These are phyloP conservation scores for Psittacula derbiana DNA, from an alignment of 2,797 vertebrate genomes.

Conservation along the genomic window DNA sequence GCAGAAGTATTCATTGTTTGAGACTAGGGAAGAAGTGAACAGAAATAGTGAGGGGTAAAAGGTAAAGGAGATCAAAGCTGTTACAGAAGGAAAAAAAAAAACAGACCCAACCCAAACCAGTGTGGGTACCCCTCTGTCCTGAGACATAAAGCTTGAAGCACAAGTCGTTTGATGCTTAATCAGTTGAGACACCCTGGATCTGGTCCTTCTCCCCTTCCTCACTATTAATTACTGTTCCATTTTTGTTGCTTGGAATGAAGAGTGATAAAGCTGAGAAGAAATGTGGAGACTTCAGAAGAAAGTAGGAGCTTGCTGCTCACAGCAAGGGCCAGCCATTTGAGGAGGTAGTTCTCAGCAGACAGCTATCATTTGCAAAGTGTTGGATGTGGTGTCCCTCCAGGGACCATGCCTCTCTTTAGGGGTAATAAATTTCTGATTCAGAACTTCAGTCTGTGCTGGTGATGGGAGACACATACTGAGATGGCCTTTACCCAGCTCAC, in stretches of 20 bases:
- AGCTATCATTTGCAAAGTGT: background rate
- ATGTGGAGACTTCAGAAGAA: background rate
- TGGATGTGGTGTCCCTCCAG: background rate
- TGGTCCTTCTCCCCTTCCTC: background rate
- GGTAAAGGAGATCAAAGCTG: background rate
- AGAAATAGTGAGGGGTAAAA: background rate
- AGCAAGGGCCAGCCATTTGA: background rate
- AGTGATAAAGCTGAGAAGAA: background rate
- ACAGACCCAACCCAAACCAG: background rate
- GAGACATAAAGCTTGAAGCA: background rate
- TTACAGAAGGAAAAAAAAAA: background rate
- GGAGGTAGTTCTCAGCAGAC: background rate
- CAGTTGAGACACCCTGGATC: fast-evolving
- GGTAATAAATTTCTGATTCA: background rate
- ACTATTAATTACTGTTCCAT: background rate
- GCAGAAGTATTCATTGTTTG: background rate
- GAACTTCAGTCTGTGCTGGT: background rate
- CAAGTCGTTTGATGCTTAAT: background rate
- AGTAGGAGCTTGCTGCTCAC: background rate
- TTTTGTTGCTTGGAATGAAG: background rate
- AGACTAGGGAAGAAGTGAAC: background rate
- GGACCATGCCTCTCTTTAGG: background rate
- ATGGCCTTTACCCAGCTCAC: background rate
- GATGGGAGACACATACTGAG: background rate
- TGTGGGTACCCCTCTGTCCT: background rate